Conservation (phyloP, 2,888 invertebrate genomes). For the Pycnomerus fuliginosus region DNA sequence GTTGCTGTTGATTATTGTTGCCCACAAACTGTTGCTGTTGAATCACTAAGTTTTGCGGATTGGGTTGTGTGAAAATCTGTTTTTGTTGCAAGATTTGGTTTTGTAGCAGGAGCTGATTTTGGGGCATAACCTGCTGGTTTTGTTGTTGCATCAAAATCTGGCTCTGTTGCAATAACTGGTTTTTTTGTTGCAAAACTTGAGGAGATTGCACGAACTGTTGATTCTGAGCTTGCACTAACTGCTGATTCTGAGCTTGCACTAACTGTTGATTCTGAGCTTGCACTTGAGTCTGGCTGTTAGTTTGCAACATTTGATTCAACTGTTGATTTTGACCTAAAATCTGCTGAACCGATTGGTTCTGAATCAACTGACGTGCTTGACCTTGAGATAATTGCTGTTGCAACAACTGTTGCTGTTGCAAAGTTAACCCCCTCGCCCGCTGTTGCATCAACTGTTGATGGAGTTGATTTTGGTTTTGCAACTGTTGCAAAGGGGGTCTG, state of each 20-base stretch:
- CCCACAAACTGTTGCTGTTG: conserved; percentile 8
- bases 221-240: background rate
- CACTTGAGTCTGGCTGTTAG: too few species aligned
- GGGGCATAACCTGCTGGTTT: conserved; percentile 15
- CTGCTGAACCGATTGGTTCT: conserved; percentile 33
- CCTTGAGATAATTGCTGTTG: conserved; percentile 42
- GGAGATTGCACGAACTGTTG: conserved; percentile 19
- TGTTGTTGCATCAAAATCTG: conserved; percentile 27
- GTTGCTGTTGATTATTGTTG: conserved; percentile 30
- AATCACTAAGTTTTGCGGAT: conserved; percentile 15
- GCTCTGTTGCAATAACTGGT: conserved; percentile 33
- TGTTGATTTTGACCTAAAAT: conserved; percentile 43
- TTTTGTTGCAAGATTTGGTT: conserved; percentile 29
- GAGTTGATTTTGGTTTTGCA: conserved; percentile 37
- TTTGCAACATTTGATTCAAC: conserved; percentile 52
- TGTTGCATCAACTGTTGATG: conserved; percentile 48
- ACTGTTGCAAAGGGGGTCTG: conserved; percentile 29
- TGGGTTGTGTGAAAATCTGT: conserved; percentile 4
- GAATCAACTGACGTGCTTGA: conserved; percentile 36
- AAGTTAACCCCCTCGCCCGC: conserved; percentile 35
- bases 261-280: background rate
- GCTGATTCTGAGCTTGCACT: background rate
- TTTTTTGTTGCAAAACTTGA: conserved; percentile 23
- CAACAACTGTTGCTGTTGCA: conserved; percentile 36
- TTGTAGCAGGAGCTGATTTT: conserved; percentile 29